Percentiles rank a stretch among this genome's conserved stretches.
Conservation (phyloP, 64 coral and sea anemone genomes). For the Platygyra sinensis region DNA sequence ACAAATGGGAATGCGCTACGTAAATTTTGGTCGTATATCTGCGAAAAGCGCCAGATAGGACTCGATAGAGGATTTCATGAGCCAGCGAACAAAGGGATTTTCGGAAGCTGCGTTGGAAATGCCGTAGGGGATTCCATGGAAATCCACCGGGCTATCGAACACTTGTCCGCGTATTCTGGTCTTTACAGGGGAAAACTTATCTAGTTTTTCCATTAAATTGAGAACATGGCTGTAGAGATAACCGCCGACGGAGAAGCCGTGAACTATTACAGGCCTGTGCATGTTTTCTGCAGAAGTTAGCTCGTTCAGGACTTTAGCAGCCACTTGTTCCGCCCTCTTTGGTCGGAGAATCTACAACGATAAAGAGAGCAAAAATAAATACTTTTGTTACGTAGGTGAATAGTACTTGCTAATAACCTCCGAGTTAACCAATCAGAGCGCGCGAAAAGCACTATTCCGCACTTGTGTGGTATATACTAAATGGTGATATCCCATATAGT, state of each 20-base stretch:
- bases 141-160: conserved; percentile 93
- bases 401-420: no score
- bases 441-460: no score
- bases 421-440: no score
- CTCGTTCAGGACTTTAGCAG: conserved; percentile 63
- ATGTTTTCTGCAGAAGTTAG: conserved; percentile 61
- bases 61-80: conserved; percentile 61
- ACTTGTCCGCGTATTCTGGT: conserved; percentile 88
- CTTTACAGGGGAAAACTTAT: conserved; percentile 69
- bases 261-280: conserved; percentile 71
- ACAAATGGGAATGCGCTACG: conserved; percentile 66
- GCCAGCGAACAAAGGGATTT: conserved; percentile 50
- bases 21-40: conserved; percentile 78
- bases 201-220: conserved; percentile 73
- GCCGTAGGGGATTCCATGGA: conserved; percentile 77
- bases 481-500: no score
- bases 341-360: conserved; percentile 81
- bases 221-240: conserved; percentile 92
- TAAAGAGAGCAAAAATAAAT: neutral
- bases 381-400: neutral
- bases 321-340: conserved; percentile 76
- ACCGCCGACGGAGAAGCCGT: conserved; percentile 94
- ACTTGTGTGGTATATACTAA: no score
- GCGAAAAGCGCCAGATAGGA: conserved; percentile 60
- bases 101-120: conserved; percentile 79